Base-by-base conservation (phyloP, 2,113 vertebrate genomes). In the Ochotona princeps region DNA sequence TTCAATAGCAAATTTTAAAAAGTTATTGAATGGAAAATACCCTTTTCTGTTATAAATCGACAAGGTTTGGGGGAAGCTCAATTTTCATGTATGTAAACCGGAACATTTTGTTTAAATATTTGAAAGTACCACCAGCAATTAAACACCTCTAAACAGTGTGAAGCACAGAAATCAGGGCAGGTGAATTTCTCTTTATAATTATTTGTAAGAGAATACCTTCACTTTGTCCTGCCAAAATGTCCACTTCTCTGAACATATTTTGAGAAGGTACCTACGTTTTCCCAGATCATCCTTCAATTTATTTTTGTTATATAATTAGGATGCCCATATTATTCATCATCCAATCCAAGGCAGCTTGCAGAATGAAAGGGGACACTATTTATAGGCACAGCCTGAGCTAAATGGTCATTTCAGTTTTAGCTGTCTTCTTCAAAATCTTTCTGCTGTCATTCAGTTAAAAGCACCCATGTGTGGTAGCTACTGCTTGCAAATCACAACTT, bases 1-100 rank as follows among this genome's bases (percentile, higher is more conserved):
- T 81, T 95, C 79, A 83, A 79, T 67, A 74, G n/a, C 23, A 85
- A 88, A n/a, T 44, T 92, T 80, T 60, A 15, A 54, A 6, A 57
- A 90, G 82, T 85, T 75, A 93, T 13, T 61, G 8, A 93, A 60
- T 51, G 47, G 18, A 92, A 93, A 89, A 60, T 73, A 76, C 8
- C 18, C 28, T 95, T 30, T 91, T 78, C 95, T 92, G 47, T 78
- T 83, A 87, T 65, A 92, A 44, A 90, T 79, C 28, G 20, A 44
- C 3, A 87, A 89, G 30, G 92, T 80, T 73, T 65, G 17, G 76
- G 20, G 54, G 5, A 75, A 82, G 57, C 74, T 93, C 32, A 76
- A 49, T 75, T 72, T 88, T 92, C 44, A 91, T 23, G 9, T 25
- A 74, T 73, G 60, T 88, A 92, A 79, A 83, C 26, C 90, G 92